These are phyloP conservation scores for Rotaria macrura DNA, from an alignment of 2,888 invertebrate genomes.

Conservation along the genomic window DNA sequence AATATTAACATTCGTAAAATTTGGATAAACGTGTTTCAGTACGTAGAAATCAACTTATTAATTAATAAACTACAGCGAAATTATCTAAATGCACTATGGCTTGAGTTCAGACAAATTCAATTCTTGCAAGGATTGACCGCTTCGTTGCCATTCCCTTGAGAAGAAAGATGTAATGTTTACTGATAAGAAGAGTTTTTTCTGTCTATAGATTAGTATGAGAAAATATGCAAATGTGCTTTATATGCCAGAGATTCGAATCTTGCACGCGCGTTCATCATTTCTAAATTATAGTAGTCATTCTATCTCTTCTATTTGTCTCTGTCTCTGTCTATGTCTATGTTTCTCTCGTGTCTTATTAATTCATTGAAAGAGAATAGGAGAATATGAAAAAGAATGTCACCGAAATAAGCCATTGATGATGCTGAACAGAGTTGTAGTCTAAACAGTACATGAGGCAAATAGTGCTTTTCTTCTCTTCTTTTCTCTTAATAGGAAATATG, in stretches of 20 bases:
- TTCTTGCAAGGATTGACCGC: not conserved
- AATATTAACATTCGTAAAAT: not conserved
- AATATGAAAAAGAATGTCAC: not conserved
- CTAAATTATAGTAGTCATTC: not conserved
- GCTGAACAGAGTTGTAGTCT: slow-evolving; percentile 3
- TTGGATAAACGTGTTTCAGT: not conserved
- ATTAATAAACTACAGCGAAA: not conserved
- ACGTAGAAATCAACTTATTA: not conserved
- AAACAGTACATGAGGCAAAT: not conserved
- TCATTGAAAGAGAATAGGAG: not conserved
- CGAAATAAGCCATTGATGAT: not conserved
- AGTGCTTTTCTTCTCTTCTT: not conserved
- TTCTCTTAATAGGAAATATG: not conserved
- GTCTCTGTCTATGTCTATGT: not conserved
- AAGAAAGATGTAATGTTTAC: not conserved
- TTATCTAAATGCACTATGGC: not conserved
- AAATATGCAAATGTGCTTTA: not conserved
- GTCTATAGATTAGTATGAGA: not conserved
- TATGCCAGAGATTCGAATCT: not conserved
- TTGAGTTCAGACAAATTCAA: not conserved
- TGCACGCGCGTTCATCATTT: not conserved
- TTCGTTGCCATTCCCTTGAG: slow-evolving; percentile 1
- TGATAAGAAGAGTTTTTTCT: not conserved
- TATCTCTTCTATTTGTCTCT: no score
- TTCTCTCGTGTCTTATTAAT: not conserved